Base-by-base conservation (phyloP, 2,113 vertebrate genomes). In the Paramormyrops kingsleyae region DNA sequence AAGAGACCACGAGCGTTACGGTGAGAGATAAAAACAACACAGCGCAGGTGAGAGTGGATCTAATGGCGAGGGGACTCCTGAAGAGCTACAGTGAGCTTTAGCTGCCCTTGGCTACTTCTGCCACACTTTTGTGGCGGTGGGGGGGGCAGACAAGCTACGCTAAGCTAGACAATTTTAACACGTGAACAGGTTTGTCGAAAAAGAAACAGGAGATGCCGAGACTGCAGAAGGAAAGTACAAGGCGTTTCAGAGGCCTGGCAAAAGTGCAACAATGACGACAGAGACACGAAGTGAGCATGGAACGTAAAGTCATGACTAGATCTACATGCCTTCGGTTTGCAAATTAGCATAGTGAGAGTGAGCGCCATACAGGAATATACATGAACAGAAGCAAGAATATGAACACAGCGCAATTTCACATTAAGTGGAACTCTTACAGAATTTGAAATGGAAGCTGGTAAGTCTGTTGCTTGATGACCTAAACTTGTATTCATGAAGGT, bases 1-100 rank as follows among this genome's bases (percentile, higher is more conserved):
- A 93, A 95, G 95, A 96, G 87, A 95, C 91, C 90, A 88, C 93
- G 94, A 89, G 92, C 19, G 94, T 95, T 94, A 94, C 89, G 90
- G 89, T 91, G 53, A 15, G 87, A 88, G 85, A 85, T 42, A 89
- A 87, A 87, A 89, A 88, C 89, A 87, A 74, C 77, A 83, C 83
- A 90, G 88, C 35, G 85, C 50, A 88, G 44, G 35, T 17, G 31
- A 88, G 87, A 66, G 56, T 21, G 24, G 42, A 1, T 42, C 39
- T 12, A 24, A 42, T 6, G 83, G 3, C 8, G 44, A 84, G 83
- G 44, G 83, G 83, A 44, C 1, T 24, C 17, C 42, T 47, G 44
- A 24, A 10, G 83, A 47, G 42, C 15, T 12, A 46, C 44, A 10
- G 83, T 1, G 8, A 10, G 44, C 19, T 47, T 42, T 5, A 10